These are phyloP conservation scores for Diadromus collaris DNA, from an alignment of 2,888 invertebrate species.

Conservation along the genomic window DNA sequence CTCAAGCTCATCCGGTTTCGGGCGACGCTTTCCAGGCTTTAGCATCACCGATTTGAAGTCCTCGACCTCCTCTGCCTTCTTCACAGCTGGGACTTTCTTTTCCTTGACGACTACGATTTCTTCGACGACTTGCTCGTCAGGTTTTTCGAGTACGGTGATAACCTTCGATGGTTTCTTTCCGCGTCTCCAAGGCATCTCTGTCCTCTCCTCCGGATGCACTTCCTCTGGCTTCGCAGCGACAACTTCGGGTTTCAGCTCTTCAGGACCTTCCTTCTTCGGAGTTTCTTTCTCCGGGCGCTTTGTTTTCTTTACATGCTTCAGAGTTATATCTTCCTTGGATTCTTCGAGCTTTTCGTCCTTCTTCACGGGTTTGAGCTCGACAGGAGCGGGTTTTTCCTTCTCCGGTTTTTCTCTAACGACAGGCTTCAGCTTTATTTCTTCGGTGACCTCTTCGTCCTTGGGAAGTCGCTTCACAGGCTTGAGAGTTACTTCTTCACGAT, in stretches of 20 bases:
- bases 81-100: conserved; percentile 62
- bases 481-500: conserved; percentile 63
- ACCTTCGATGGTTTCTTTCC: conserved; percentile 67
- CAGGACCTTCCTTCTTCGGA: conserved; percentile 49
- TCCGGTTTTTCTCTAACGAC: conserved; percentile 63
- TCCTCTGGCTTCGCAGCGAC: conserved; percentile 63
- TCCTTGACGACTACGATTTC: conserved; percentile 63
- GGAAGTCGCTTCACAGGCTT: conserved; percentile 64
- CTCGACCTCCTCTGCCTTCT: conserved; percentile 69
- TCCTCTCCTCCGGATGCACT: conserved; percentile 67
- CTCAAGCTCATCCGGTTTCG: conserved; percentile 69
- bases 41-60: conserved; percentile 64
- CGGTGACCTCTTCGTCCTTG: conserved; percentile 77
- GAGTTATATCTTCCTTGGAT: conserved; percentile 54
- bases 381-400: conserved; percentile 38
- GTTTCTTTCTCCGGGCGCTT: conserved; percentile 61
- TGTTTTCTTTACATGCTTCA: conserved; percentile 63
- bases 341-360: conserved; percentile 63
- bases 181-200: conserved; percentile 69
- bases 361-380: conserved; percentile 56
- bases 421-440: conserved; percentile 74
- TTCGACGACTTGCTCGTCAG: conserved; percentile 47
- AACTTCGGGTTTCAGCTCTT: conserved; percentile 55
- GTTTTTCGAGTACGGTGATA: conserved; percentile 48
- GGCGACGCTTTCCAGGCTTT: conserved; percentile 63